phyloP scores from a whole-genome alignment of 2,113 vertebrate genomes.

The Oenanthe oenanthe region DNA sequence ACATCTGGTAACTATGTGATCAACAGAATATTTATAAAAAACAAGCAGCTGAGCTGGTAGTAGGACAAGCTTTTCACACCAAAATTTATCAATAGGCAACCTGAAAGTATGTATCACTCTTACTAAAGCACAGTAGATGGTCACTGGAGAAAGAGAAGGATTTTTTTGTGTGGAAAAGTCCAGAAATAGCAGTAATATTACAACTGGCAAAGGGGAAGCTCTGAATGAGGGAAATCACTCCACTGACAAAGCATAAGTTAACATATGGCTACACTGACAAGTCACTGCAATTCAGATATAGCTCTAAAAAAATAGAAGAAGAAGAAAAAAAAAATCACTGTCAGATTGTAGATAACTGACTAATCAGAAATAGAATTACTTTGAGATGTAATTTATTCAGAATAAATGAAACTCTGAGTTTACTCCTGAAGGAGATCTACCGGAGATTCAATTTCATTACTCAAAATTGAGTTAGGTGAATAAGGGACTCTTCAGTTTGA shows the following conservation, averaged over 20 bases:
- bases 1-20: background rate
- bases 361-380: background rate
- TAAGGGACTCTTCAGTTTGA: background rate
- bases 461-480: background rate
- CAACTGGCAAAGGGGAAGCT: background rate
- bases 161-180: background rate
- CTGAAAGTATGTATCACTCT: background rate
- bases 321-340: background rate
- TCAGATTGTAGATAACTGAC: background rate
- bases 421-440: background rate
- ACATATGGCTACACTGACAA: background rate
- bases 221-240: background rate
- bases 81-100: background rate
- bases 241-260: background rate
- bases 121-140: background rate
- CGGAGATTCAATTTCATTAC: slow-evolving; percentile 10
- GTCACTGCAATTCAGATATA: background rate
- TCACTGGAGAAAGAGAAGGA: background rate
- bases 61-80: background rate
- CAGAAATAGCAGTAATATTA: background rate
- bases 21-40: background rate
- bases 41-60: background rate
- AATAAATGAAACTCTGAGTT: slow-evolving; percentile 13
- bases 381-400: slow-evolving; percentile 6
- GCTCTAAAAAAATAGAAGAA: background rate